Evolutionary conservation across 2,888 invertebrate species (phyloP), one percentile per base, ranked within the genome.

Genomic region (Nebria salina): DNA sequence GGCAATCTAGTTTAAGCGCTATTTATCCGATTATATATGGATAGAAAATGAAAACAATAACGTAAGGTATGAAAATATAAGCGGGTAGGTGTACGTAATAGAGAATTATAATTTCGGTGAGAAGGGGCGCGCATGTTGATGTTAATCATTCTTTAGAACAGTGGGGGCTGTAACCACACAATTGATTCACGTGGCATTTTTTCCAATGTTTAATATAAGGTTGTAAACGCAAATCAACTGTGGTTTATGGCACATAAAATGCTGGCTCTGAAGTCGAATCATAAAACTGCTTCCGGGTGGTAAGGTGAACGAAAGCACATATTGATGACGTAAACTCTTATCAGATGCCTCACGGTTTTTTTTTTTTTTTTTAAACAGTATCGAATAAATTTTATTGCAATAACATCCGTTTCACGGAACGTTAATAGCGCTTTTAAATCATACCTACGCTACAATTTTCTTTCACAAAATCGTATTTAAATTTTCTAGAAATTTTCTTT

Each of bases 181-280:
- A 72, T 72, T 77, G 70, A 26, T 41, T 72, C 65, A 65, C 34
- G 42, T 70, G 72, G n/a, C 4, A 64, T 72, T 77, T 77, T 77
- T 77, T 72, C 72, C 70, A 77, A 77, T 77, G 77, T 77, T 77
- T 72, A 77, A 77, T 77, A 77, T 77, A 65, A 77, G 42, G 77
- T 65, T 34, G 70, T 77, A 77, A 77, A 77, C 77, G 77, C 77
- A 77, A 77, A 77, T 77, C 77, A 72, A 72, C 77, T 65, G 77
- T 77, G 65, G 54, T 77, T 77, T 77, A 77, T 77, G 77, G 64
- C 65, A 77, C 72, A 77, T 77, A 77, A 77, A 77, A 65, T 15
- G 66, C 64, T 15, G 34, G 64, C 43, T 70, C 77, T 72, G 68
- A 72, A 64, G 64, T 25, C 64, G 34, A 64, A 72, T 7, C 9